phyloP scores from a whole-genome alignment of 2,113 vertebrate genomes.

The Gambusia holbrooki region DNA sequence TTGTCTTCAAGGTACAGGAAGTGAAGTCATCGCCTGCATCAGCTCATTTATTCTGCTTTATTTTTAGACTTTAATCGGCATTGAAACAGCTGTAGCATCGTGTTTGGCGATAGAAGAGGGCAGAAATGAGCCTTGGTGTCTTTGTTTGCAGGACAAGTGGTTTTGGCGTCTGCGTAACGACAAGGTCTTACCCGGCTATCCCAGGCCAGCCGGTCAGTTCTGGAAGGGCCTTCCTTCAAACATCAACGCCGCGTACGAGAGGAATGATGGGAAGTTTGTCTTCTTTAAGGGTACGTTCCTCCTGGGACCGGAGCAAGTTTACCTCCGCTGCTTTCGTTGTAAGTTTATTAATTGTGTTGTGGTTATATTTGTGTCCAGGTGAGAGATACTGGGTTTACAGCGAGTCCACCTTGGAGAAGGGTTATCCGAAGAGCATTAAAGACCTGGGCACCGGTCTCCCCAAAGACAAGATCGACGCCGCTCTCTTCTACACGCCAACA shows the following conservation, averaged over 20 bases:
- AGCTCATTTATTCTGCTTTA: background rate
- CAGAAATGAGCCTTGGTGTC: background rate
- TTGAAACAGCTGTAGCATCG: background rate
- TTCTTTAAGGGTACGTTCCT: conserved; percentile 89
- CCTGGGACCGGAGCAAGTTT: background rate
- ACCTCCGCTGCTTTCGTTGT: background rate
- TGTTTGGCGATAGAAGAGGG: background rate
- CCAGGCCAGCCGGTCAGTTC: conserved; percentile 88
- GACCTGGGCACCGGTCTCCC: conserved; percentile 87
- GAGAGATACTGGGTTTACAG: conserved; percentile 90
- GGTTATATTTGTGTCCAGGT: conserved; percentile 66
- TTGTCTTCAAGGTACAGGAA: conserved; percentile 88
- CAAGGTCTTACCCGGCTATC: conserved; percentile 87
- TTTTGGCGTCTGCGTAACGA: conserved; percentile 90
- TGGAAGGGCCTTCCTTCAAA: conserved; percentile 89
- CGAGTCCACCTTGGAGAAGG: conserved; percentile 85
- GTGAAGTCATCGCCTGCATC: background rate
- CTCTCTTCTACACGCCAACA: conserved; percentile 88
- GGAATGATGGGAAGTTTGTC: conserved; percentile 89
- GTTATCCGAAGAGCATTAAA: conserved; percentile 86
- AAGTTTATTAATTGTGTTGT: background rate
- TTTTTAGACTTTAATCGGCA: background rate
- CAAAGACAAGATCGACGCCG: conserved; percentile 86
- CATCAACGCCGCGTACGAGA: conserved; percentile 89
- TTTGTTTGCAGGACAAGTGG: conserved; percentile 81